Evolutionary conservation across 2,113 vertebrate genomes (phyloP).

Genomic region (Mormyrus iriodes): DNA sequence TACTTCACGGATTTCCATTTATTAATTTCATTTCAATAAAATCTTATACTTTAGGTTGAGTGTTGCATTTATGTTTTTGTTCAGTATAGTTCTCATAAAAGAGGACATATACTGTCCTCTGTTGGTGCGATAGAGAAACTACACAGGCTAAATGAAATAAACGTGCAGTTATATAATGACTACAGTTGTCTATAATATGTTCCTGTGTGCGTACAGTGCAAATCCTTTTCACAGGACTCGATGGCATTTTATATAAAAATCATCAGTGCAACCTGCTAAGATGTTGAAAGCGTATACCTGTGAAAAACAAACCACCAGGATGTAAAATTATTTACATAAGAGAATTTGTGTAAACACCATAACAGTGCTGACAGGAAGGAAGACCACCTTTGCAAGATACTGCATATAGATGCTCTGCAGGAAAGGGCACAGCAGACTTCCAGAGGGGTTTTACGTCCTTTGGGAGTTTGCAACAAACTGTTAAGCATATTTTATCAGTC

Average conservation of each 20-base stretch:
- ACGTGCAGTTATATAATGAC: not conserved
- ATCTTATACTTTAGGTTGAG: not conserved
- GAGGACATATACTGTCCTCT: conserved; percentile 19
- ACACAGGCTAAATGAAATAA: not conserved
- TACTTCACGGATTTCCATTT: not conserved
- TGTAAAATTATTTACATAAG: not conserved
- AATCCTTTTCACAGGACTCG: not conserved
- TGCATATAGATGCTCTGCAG: not conserved
- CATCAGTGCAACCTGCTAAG: not conserved
- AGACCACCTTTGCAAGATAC: not conserved
- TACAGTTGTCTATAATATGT: not conserved
- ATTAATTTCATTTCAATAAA: not conserved
- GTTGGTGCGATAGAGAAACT: not conserved
- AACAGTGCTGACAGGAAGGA: not conserved
- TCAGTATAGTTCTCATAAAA: not conserved
- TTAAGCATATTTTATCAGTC: not conserved
- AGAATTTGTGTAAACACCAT: not conserved
- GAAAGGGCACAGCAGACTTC: not conserved
- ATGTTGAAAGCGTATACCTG: not conserved
- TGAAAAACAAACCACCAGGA: not conserved
- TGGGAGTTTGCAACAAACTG: not conserved
- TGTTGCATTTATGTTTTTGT: not conserved
- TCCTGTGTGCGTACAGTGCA: not conserved
- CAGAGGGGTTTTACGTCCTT: not conserved
- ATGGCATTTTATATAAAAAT: not conserved